phyloP scores from a whole-genome alignment of 2,797 vertebrate genomes.

The Megalops cyprinoides region DNA sequence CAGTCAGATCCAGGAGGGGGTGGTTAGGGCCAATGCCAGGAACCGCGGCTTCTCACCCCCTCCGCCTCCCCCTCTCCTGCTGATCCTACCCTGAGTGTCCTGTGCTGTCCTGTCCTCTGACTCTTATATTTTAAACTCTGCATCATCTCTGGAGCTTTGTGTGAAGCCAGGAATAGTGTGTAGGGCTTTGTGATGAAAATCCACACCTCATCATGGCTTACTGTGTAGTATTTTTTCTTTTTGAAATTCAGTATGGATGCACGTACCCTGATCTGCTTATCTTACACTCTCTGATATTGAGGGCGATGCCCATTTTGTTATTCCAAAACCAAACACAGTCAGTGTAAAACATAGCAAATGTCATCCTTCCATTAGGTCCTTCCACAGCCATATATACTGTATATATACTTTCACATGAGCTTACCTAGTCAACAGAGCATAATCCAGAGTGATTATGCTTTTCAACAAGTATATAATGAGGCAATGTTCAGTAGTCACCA shows the following conservation, averaged over 20 bases:
- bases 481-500: background rate
- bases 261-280: no score
- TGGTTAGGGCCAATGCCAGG: no score
- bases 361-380: no score
- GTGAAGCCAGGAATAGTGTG: constrained; percentile 2
- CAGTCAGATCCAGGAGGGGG: no score
- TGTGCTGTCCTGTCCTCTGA: background rate
- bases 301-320: background rate
- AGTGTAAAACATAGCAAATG: background rate
- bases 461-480: no score
- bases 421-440: no score
- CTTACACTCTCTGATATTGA: background rate
- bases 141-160: background rate
- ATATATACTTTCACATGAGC: no score
- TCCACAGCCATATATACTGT: no score
- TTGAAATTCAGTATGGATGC: constrained; percentile 6
- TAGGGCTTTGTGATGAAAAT: background rate
- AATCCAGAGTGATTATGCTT: no score
- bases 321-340: background rate
- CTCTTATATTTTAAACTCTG: constrained; percentile 6
- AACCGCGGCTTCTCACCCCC: background rate
- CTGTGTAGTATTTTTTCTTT: background rate
- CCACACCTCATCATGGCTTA: background rate
- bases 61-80: background rate
- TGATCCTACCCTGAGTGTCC: background rate